These are phyloP conservation scores for Peromyscus attwateri DNA, from an alignment of 2,797 vertebrate genomes.

Conservation along the genomic window DNA sequence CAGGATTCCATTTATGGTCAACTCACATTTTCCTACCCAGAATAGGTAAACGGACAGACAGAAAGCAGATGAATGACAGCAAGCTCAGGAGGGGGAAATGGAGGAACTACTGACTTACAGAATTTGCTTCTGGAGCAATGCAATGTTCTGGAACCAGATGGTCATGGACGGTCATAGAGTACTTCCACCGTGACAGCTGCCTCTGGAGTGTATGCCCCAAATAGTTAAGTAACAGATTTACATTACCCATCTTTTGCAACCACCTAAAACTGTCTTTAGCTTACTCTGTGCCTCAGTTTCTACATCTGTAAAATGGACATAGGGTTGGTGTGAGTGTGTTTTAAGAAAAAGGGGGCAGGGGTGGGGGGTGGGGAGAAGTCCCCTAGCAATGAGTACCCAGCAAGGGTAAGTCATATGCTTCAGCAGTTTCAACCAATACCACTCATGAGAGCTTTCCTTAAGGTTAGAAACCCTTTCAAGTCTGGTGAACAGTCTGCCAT, in stretches of 20 bases:
- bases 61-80: neutral
- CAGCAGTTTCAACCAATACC: neutral
- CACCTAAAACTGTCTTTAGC: neutral
- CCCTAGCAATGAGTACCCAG: neutral
- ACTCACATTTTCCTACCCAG: conserved; percentile 28
- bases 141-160: neutral
- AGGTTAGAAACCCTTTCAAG: neutral
- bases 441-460: neutral
- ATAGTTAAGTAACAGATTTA: neutral
- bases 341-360: neutral
- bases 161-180: neutral
- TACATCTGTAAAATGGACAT: conserved; percentile 30
- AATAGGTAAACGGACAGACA: neutral
- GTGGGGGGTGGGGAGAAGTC: no score
- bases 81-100: neutral
- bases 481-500: neutral
- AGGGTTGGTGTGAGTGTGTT: neutral
- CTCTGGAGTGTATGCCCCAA: neutral
- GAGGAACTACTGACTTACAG: neutral
- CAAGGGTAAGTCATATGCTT: fast-evolving
- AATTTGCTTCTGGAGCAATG: neutral
- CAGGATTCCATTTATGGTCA: neutral
- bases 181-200: neutral
- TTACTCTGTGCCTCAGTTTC: conserved; percentile 35
- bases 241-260: neutral